Evolutionary conservation across 1,140 invertebrate genomes (phyloP).

Genomic region (Parapsyche elsis): DNA sequence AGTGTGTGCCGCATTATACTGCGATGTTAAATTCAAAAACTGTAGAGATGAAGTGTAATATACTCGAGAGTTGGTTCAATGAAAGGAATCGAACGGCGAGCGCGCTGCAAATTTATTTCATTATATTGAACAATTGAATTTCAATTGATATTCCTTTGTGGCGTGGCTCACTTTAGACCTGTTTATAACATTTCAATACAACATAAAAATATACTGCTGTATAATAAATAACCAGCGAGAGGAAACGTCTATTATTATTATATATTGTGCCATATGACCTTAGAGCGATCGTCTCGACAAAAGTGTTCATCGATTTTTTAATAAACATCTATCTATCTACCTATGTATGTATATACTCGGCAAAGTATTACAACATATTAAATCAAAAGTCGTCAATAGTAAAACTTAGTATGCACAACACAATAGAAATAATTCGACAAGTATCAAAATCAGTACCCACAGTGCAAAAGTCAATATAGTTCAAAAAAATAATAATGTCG

Average conservation of each 20-base stretch:
- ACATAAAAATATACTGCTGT: constrained; percentile 34
- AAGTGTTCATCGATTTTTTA: background rate
- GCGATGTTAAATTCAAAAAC: too few relatives aligned
- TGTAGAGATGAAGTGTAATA: too few relatives aligned
- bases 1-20: too few relatives aligned
- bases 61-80: too few relatives aligned
- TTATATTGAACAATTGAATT: constrained; percentile 47
- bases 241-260: constrained; percentile 37
- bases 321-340: background rate
- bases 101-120: constrained; percentile 7
- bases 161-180: constrained; percentile 34
- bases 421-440: too few relatives aligned
- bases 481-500: too few relatives aligned
- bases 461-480: too few relatives aligned
- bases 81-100: too few relatives aligned
- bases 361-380: background rate
- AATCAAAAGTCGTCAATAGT: too few relatives aligned
- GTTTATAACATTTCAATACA: constrained; percentile 49
- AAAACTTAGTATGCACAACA: too few relatives aligned
- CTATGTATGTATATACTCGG: background rate
- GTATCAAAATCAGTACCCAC: too few relatives aligned
- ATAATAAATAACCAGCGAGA: constrained; percentile 28
- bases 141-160: constrained; percentile 43
- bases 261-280: constrained; percentile 32
- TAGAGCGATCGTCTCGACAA: constrained; percentile 30